Base-by-base conservation (phyloP, 2,888 invertebrate genomes). In the Drosophila neutralis region DNA sequence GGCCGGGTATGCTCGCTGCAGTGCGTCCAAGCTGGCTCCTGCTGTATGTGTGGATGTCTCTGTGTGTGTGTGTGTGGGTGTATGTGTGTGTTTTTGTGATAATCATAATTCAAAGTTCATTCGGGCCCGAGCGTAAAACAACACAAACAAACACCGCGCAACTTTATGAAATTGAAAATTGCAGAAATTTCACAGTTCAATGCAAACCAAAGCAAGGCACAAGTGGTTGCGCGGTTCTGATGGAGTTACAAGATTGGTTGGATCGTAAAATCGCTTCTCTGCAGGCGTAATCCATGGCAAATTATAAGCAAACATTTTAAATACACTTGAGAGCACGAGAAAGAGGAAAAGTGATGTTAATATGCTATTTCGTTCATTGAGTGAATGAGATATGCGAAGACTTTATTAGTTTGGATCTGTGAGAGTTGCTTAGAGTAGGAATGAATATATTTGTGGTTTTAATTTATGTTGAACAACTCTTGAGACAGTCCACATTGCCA, bases 101-200 rank as follows among this genome's bases (percentile, higher is more conserved):
- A 84, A 84, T 84, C 84, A 84, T 87, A 84, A 87, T 85, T 84
- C 87, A 84, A 80, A 87, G 85, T 82, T 84, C 78, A 65, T 70
- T 71, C 66, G 76, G 64, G 72, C 64, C 63, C 69, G 59, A 60
- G 76, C 76, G 76, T 73, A 77, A 83, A 81, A 76, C 75, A 75
- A 76, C 60, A 69, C 60, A 69, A 78, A 71, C 85, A 84, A 73
- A 78, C 87, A 73, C 70, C 85, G 73, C 85, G 73, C 73, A 84
- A 88, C 84, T 86, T 86, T 86, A 82, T 86, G 78, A 88, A 86
- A 88, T 88, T 88, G 87, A 86, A 86, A 86, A 86, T 87, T 87
- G 83, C 83, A 82, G 81, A 85, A 79, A 85, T 86, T 86, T 88
- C 82, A 86, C 87, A 88, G 86, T 86, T 86, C 87, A 86, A 86